Evolutionary conservation across 1,140 invertebrate species (phyloP), one percentile per base, ranked within the genome.

Genomic region (Drosophila ohnishii): DNA sequence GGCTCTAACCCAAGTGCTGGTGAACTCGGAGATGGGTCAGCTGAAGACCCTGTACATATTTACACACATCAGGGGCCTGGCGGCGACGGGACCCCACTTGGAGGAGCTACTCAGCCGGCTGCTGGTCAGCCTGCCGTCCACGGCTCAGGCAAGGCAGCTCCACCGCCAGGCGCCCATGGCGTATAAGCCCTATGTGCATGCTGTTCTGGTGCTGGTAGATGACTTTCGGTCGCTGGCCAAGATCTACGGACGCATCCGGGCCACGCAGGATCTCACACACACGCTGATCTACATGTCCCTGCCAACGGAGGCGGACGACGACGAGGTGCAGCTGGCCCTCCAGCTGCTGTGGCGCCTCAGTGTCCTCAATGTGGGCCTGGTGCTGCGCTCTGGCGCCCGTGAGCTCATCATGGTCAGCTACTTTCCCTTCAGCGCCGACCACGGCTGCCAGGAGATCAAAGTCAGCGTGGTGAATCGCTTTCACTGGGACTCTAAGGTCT

Each of bases 281-380:
- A 80, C 85, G 3, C 63, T 88, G n/a, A 32, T 88, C 45, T 88
- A 89, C 40, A 72, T 88, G 80, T 75, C 74, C 39, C 34, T 62
- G 50, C 44, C 73, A 0, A 48, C 35, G 42, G 48, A 48, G 11
- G 37, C 32, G 11, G 40, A 61, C 19, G 30, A 28, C 10, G 37
- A 19, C 11, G 55, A 73, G 22, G 51, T 78, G n/a, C 55, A 78
- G 28, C 11, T 14, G n/a, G 70, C 51, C 5, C 64, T 88, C 8
- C 39, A 48, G n/a, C 37, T 80, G 10, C 42, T 88, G 8, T 88
- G 85, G 85, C 74, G 71, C 7, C 74, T 73, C 0, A 88, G 84
- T 48, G 74, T 84, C 0, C 63, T 88, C 8, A 89, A 89, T 42
- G 84, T 72, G 2, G 84, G 25, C 5, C 9, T 88, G 3, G 32